A percentile compares a stretch with the other conserved stretches of the same genome.
Conservation (phyloP, 2,888 invertebrate species). For the Epistrophe grossulariae region DNA sequence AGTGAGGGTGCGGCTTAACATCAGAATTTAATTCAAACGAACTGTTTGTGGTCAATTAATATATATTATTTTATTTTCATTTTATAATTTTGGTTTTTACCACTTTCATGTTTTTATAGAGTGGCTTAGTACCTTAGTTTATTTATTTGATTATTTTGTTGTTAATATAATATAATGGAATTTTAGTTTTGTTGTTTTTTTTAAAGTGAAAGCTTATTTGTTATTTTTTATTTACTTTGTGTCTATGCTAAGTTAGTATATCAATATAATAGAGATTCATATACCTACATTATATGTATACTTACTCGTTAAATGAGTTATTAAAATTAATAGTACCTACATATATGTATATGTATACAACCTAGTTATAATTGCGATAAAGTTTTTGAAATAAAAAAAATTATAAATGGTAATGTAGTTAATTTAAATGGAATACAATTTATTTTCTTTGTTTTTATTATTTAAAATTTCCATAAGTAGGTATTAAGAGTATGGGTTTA, state of each 20-base stretch:
- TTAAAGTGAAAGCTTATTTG: constrained; percentile 9
- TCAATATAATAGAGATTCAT: constrained; percentile 19
- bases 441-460: too few relatives aligned
- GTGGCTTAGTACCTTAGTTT: constrained; percentile 14
- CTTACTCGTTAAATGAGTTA: neutral
- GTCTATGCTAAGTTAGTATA: constrained; percentile 8
- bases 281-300: too few relatives aligned
- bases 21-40: constrained; percentile 56
- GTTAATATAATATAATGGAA: neutral
- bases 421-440: too few relatives aligned
- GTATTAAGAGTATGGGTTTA: too few relatives aligned
- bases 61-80: constrained; percentile 43
- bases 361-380: neutral
- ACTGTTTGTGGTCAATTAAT: constrained; percentile 70
- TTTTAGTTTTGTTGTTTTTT: constrained; percentile 38
- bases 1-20: constrained; percentile 2
- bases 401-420: too few relatives aligned
- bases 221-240: constrained; percentile 16
- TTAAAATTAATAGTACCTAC: neutral
- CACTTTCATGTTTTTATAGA: neutral
- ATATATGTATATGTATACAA: too few relatives aligned
- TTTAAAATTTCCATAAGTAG: too few relatives aligned
- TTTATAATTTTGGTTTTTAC: constrained; percentile 50
- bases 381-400: neutral
- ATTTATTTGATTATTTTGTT: constrained; percentile 54